Evolutionary conservation across 2,113 vertebrate genomes (phyloP), one percentile per base, ranked within the genome.

Genomic region (Oriolus oriolus): DNA sequence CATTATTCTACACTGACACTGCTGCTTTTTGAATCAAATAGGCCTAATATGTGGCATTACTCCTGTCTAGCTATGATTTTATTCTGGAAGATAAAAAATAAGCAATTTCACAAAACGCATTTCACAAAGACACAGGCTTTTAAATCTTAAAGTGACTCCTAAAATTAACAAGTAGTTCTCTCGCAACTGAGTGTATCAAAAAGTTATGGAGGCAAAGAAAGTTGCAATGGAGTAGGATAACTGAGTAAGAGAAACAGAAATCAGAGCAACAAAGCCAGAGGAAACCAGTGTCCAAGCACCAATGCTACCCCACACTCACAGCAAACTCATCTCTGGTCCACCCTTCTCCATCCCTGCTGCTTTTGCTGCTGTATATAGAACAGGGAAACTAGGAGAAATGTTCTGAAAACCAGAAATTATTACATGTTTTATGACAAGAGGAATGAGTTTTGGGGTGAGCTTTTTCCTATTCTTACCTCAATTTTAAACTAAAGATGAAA

Each of bases 261-360:
- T 6, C 33, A 53, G 33, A 59, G 39, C 26, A 92, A n/a, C 8
- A 79, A 84, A 84, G 17, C 7, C 37, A 63, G 20, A 66, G 20
- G 37, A 86, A 94, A 33, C 2, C 26, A 70, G 56, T 12, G 39
- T 27, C 59, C 42, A 56, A 33, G 33, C 7, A 54, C 28, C 2
- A 3, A 6, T 31, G 23, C 42, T 35, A 54, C 23, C 26, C 31
- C 47, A 27, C 1, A 1, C 20, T 76, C 6, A 0, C 11, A 71
- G 54, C n/a, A 75, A 65, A 31, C 24, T 33, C 12, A 39, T 14
- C 8, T 71, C 41, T 35, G 23, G 20, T n/a, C 44, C 31, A 47
- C 3, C 7, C 33, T 68, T 41, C 21, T 47, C 50, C 30, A 42
- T 17, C 15, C 20, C 20, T 1, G 1, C 41, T 84, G 37, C 56